These are phyloP conservation scores for Dorcus parallelipipedus DNA, from an alignment of 2,888 invertebrate species.

Conservation along the genomic window DNA sequence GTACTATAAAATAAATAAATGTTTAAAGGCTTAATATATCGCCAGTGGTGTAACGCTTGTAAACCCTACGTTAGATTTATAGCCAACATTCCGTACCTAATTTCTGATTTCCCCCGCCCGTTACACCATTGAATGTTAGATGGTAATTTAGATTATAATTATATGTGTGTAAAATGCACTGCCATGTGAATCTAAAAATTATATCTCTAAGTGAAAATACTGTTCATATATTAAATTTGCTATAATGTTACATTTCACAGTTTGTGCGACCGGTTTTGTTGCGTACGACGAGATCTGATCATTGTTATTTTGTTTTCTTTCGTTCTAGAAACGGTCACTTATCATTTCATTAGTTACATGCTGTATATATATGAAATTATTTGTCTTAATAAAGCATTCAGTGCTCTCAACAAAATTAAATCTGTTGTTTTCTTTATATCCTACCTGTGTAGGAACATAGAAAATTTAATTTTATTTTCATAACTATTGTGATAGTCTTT, in stretches of 20 bases:
- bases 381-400: slow-evolving; percentile 41
- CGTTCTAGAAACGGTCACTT: background rate
- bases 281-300: background rate
- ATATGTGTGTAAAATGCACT: slow-evolving; percentile 38
- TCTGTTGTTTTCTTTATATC: no score
- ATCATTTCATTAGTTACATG: slow-evolving; percentile 6
- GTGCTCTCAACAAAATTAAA: slow-evolving; percentile 33
- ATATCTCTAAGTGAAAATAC: slow-evolving; percentile 19
- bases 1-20: slow-evolving; percentile 23
- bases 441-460: no score
- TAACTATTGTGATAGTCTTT: no score
- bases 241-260: slow-evolving; percentile 12
- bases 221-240: slow-evolving; percentile 14
- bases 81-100: no score
- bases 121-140: slow-evolving; percentile 18
- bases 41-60: slow-evolving; percentile 2
- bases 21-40: slow-evolving; percentile 23
- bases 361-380: slow-evolving; percentile 18
- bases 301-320: slow-evolving; percentile 1
- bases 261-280: slow-evolving; percentile 11
- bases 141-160: slow-evolving; percentile 29
- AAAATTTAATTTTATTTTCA: no score
- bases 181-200: slow-evolving; percentile 35
- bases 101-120: background rate
- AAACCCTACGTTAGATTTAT: no score